Evolutionary conservation across 1,140 invertebrate genomes (phyloP).

Genomic region (Sinonovacula constricta): DNA sequence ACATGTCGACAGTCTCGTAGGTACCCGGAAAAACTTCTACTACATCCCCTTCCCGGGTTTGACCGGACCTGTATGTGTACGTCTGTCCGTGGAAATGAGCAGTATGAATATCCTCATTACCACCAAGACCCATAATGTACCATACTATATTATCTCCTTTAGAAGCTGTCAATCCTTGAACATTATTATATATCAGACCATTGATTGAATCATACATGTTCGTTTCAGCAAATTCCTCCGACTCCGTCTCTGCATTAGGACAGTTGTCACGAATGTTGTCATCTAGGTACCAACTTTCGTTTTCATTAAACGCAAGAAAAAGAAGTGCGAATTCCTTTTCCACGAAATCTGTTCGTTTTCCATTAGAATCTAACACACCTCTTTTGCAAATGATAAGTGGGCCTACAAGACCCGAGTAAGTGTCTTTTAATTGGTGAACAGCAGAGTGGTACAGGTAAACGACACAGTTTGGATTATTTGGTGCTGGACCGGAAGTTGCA

Average conservation of each 20-base stretch:
- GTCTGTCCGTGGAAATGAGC: conserved; percentile 75
- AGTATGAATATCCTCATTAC: conserved; percentile 69
- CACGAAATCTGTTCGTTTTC: conserved; percentile 50
- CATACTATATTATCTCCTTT: conserved; percentile 65
- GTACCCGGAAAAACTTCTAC: conserved; percentile 71
- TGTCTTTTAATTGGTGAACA: conserved; percentile 64
- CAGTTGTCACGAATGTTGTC: conserved; percentile 66
- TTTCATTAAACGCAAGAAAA: conserved; percentile 71
- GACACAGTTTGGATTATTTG: conserved; percentile 65
- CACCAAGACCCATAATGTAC: conserved; percentile 70
- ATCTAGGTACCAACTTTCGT: conserved; percentile 69
- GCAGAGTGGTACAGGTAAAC: conserved; percentile 72
- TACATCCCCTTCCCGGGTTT: conserved; percentile 64
- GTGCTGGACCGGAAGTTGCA: conserved; percentile 61
- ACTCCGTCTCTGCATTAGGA: conserved; percentile 44
- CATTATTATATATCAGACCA: conserved; percentile 67
- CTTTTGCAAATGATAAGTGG: conserved; percentile 67
- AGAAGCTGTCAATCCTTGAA: conserved; percentile 61
- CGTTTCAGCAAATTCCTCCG: conserved; percentile 56
- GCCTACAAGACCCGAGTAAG: conserved; percentile 67
- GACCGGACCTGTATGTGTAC: conserved; percentile 57
- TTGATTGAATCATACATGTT: conserved; percentile 71
- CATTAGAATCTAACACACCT: conserved; percentile 50
- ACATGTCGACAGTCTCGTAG: conserved; percentile 68
- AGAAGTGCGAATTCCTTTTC: conserved; percentile 69